phyloP scores from a whole-genome alignment of 1,140 invertebrate genomes.

The Calephelis virginiensis region DNA sequence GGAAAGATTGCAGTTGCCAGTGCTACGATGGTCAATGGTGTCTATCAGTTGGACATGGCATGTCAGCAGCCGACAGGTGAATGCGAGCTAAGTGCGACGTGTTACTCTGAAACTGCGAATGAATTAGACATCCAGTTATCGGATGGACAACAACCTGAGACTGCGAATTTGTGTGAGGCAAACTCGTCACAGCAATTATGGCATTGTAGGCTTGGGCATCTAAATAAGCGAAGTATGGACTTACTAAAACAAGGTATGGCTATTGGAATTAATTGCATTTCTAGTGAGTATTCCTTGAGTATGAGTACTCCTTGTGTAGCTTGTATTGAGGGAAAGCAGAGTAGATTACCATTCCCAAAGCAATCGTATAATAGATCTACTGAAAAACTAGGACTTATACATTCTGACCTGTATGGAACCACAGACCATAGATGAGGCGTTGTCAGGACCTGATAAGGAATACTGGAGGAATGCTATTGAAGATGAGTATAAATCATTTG shows the following conservation, averaged over 20 bases:
- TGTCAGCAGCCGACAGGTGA: conserved; percentile 5
- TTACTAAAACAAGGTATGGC: conserved; percentile 34
- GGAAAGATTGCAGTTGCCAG: conserved; percentile 18
- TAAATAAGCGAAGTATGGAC: conserved; percentile 21
- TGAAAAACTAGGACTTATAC: background rate
- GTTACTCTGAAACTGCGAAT: too few species aligned
- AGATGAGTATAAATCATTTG: background rate
- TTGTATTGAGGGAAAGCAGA: conserved; percentile 13
- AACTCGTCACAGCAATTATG: conserved; percentile 29
- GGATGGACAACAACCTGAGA: conserved; percentile 1
- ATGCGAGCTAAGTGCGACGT: too few species aligned
- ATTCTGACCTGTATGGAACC: background rate
- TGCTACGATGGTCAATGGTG: conserved; percentile 21
- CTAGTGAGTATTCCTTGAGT: conserved; percentile 22
- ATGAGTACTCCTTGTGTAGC: conserved; percentile 20
- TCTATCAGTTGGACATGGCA: conserved; percentile 31
- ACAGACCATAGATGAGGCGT: background rate
- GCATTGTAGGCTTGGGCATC: conserved; percentile 25
- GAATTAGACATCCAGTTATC: background rate
- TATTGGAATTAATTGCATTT: conserved; percentile 30
- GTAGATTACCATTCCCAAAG: conserved; percentile 17
- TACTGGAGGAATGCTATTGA: background rate
- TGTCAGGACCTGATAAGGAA: background rate
- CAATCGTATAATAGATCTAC: conserved; percentile 15
- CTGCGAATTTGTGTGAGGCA: conserved; percentile 13